A percentile compares a stretch with the other conserved stretches of the same genome.
These are phyloP conservation scores for Ethmia dodecea DNA, from an alignment of 2,888 invertebrate species.

Conservation along the genomic window DNA sequence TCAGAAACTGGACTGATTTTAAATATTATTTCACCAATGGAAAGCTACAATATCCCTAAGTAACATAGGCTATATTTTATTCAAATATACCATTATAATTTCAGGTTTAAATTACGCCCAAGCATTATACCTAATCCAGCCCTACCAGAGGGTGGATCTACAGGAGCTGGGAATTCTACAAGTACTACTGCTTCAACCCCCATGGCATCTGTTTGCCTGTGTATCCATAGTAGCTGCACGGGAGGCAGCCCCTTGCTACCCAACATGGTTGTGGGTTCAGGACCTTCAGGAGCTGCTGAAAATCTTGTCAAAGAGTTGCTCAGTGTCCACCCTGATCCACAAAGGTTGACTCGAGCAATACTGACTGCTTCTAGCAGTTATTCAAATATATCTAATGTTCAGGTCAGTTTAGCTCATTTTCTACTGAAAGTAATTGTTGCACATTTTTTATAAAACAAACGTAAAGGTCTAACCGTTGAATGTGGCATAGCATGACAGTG, in stretches of 20 bases:
- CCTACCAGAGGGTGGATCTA: conserved; percentile 67
- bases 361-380: conserved; percentile 74
- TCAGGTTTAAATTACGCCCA: conserved; percentile 73
- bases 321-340: conserved; percentile 68
- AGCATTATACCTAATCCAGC: conserved; percentile 66
- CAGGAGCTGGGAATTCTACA: conserved; percentile 51
- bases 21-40: too few species aligned
- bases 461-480: too few species aligned
- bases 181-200: conserved; percentile 39
- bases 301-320: conserved; percentile 61
- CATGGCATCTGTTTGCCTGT: conserved; percentile 42
- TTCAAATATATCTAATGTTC: conserved; percentile 58
- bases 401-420: conserved; percentile 46
- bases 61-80: too few species aligned
- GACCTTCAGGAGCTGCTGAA: conserved; percentile 57
- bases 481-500: too few species aligned
- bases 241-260: conserved; percentile 58
- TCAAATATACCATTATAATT: too few species aligned
- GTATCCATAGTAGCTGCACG: conserved; percentile 53
- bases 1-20: too few species aligned
- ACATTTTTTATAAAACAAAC: too few species aligned
- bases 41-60: too few species aligned
- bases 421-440: too few species aligned
- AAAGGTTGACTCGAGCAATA: conserved; percentile 69
- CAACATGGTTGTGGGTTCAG: conserved; percentile 44